A percentile compares a stretch with the other conserved stretches of the same genome.
Evolutionary conservation across 2,888 invertebrate species (phyloP).

Genomic region (Epirrhoe alternata): DNA sequence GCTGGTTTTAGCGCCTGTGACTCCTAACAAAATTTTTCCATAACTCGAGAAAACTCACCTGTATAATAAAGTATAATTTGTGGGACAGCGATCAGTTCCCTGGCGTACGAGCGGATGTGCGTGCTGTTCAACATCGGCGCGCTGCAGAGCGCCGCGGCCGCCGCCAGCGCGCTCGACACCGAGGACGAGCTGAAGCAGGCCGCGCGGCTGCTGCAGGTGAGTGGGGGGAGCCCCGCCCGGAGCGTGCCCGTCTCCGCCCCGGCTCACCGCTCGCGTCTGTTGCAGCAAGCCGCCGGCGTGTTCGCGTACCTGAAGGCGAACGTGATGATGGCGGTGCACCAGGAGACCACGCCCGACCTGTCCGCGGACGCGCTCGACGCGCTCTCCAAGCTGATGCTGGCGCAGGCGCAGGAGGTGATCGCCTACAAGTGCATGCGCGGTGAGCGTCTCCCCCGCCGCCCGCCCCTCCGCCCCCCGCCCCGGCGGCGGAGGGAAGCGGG

Average conservation of each 20-base stretch:
- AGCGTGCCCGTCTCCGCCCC: neutral
- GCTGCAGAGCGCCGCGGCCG: slow-evolving; percentile 94
- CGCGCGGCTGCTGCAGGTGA: slow-evolving; percentile 95
- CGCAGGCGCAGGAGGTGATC: slow-evolving; percentile 99
- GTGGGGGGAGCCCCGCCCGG: neutral
- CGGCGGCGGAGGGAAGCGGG: neutral
- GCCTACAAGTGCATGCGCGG: slow-evolving; percentile 96
- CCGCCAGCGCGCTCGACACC: slow-evolving; percentile 93
- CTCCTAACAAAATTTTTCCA: too few species aligned
- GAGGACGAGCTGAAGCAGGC: slow-evolving; percentile 97
- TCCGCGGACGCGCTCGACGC: slow-evolving; percentile 96
- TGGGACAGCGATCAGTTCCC: slow-evolving; percentile 91
- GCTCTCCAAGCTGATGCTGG: slow-evolving; percentile 95
- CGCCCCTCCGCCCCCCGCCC: neutral
- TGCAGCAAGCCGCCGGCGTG: slow-evolving; percentile 94
- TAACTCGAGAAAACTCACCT: too few species aligned
- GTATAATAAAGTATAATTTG: too few species aligned
- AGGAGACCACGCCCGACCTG: slow-evolving; percentile 98
- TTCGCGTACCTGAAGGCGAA: slow-evolving; percentile 93
- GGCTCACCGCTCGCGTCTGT: neutral
- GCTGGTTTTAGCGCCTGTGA: too few species aligned
- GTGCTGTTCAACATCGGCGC: slow-evolving; percentile 98
- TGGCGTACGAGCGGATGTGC: slow-evolving; percentile 97
- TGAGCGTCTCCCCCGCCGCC: slow-evolving; percentile 51
- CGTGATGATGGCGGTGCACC: slow-evolving; percentile 93